A percentile compares a stretch with the other conserved stretches of the same genome.
Conservation (phyloP, 1,140 invertebrate genomes). For the Asobara japonica region DNA sequence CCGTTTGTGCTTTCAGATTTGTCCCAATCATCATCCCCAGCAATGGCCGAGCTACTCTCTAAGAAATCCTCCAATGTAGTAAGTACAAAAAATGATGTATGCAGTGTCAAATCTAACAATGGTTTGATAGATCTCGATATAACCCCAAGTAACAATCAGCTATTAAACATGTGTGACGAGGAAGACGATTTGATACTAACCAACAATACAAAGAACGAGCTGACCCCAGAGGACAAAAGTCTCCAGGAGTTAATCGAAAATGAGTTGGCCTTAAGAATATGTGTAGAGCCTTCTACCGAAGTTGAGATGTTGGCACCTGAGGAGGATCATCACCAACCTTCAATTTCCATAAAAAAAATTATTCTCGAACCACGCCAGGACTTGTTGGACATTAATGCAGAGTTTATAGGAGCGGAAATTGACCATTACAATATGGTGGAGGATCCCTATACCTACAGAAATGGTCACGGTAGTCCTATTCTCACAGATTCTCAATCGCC, state of each 20-base stretch:
- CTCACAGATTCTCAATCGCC: constrained; percentile 38
- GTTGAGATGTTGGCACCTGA: constrained; percentile 9
- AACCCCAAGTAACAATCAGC: constrained; percentile 60
- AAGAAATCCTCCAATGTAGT: constrained; percentile 64
- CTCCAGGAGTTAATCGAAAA: constrained; percentile 63
- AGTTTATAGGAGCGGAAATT: constrained; percentile 56
- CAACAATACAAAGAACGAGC: constrained; percentile 54
- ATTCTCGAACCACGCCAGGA: constrained; percentile 45
- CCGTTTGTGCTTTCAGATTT: constrained; percentile 12
- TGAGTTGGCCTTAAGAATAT: constrained; percentile 60
- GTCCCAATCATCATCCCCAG: neutral
- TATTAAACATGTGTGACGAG: constrained; percentile 58
- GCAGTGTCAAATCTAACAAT: constrained; percentile 65
- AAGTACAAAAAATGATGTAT: constrained; percentile 64
- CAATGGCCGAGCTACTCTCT: constrained; percentile 64
- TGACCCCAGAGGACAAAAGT: constrained; percentile 57
- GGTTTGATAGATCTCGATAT: constrained; percentile 63
- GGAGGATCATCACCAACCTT: constrained; percentile 28
- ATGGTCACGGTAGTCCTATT: constrained; percentile 43
- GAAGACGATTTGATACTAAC: constrained; percentile 53
- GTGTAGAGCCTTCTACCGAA: constrained; percentile 40
- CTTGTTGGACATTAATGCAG: constrained; percentile 44
- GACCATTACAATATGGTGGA: constrained; percentile 50
- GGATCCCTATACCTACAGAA: constrained; percentile 51
- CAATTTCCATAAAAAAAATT: constrained; percentile 47